Conservation (phyloP, 2,113 vertebrate species). For the Zapornia atra region DNA sequence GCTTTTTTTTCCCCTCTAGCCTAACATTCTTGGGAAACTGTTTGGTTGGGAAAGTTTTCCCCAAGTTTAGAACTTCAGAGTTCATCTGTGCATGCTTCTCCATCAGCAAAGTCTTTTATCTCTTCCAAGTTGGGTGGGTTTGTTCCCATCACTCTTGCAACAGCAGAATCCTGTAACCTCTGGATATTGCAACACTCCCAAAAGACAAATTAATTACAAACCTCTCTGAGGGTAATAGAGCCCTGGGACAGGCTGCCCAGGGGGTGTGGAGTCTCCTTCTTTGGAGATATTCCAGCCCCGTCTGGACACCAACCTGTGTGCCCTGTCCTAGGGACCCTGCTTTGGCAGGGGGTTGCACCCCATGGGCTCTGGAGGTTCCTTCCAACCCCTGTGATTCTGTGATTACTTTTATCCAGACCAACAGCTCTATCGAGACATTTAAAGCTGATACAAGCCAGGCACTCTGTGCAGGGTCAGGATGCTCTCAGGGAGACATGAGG, state of each 20-base stretch:
- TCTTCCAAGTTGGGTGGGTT: rapidly evolving
- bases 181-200: rapidly evolving
- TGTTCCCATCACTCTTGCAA: neutral
- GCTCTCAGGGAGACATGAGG: neutral
- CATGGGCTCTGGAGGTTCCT: no score
- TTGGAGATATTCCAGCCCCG: no score
- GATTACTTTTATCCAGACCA: neutral
- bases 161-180: no score
- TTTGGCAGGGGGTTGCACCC: no score
- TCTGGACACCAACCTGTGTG: no score
- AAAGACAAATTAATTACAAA: rapidly evolving
- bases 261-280: no score
- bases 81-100: neutral
- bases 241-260: no score
- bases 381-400: no score
- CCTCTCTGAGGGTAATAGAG: neutral
- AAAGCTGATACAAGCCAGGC: neutral
- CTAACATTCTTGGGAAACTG: neutral
- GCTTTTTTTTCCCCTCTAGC: no score
- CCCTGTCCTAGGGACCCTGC: no score
- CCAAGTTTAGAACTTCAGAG: neutral
- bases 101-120: rapidly evolving
- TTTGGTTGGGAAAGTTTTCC: no score
- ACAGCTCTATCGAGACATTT: no score
- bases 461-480: neutral